A percentile compares a stretch with the other conserved stretches of the same genome.
Conservation (phyloP, 2,888 invertebrate species). For the Eupeodes luniger region DNA sequence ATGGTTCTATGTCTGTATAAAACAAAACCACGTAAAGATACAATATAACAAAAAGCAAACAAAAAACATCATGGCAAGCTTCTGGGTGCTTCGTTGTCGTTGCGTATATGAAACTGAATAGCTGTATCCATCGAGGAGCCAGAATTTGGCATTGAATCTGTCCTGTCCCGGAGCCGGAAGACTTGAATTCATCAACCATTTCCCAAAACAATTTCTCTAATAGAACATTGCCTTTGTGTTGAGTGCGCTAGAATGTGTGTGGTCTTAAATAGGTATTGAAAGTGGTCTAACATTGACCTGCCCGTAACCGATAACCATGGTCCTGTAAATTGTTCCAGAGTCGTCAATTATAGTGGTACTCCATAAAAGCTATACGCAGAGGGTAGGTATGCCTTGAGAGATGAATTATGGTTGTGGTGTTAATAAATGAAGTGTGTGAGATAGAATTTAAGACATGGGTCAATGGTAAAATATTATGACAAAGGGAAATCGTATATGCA, state of each 20-base stretch:
- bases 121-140: not conserved
- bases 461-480: not conserved
- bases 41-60: not conserved
- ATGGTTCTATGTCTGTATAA: slow-evolving; percentile 11
- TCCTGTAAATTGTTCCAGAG: slow-evolving; percentile 30
- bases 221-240: not conserved
- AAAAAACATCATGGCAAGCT: slow-evolving; percentile 17
- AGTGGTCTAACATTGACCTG: slow-evolving; percentile 31
- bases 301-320: slow-evolving; percentile 26
- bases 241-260: not conserved
- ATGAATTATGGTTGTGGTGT: slow-evolving; percentile 33
- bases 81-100: too few relatives aligned
- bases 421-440: slow-evolving; percentile 15
- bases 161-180: slow-evolving; percentile 11
- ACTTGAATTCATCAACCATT: slow-evolving; percentile 28
- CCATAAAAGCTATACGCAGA: not conserved
- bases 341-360: slow-evolving; percentile 36
- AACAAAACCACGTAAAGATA: slow-evolving; percentile 3
- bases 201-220: slow-evolving; percentile 24
- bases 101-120: not conserved
- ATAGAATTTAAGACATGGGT: not conserved
- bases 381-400: not conserved
- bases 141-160: slow-evolving; percentile 39
- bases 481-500: not conserved
- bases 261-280: slow-evolving; percentile 30